phyloP scores from a whole-genome alignment of 2,888 invertebrate species.

The Branchipolynoe longqiensis region DNA sequence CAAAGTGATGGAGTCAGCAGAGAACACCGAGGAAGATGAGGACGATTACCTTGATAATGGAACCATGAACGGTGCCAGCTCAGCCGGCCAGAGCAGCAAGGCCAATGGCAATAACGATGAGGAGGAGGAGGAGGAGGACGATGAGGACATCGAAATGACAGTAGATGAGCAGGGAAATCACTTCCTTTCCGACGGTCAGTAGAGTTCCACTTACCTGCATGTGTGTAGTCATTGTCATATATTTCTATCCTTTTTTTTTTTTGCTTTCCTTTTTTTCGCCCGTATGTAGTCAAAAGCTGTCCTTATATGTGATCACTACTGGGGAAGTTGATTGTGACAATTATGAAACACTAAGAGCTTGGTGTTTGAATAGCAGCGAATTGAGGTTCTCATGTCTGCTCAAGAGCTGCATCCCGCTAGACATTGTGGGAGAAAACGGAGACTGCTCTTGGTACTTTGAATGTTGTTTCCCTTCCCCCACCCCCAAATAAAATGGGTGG shows the following conservation, averaged over 20 bases:
- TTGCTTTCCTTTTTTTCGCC: no score
- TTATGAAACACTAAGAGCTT: not conserved
- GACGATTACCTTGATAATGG: slow-evolving; percentile 20
- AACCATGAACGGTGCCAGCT: slow-evolving; percentile 26
- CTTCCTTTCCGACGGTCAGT: slow-evolving; percentile 58
- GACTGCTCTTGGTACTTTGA: no score
- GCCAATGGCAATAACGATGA: not conserved
- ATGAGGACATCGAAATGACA: slow-evolving; percentile 14
- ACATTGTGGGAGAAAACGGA: no score
- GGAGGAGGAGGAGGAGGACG: not conserved
- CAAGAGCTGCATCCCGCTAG: no score
- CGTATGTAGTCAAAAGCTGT: not conserved
- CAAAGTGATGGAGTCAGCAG: slow-evolving; percentile 23
- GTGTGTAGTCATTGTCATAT: slow-evolving; percentile 14
- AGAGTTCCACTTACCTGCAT: not conserved
- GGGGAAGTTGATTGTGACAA: not conserved
- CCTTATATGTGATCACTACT: not conserved
- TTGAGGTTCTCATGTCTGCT: no score
- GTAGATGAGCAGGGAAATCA: slow-evolving; percentile 61
- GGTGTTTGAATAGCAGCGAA: no score
- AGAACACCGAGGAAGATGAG: not conserved
- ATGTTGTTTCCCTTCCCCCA: not conserved
- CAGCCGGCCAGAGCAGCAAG: not conserved
- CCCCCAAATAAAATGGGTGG: no score
- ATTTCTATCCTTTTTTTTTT: not conserved